phyloP scores from a whole-genome alignment of 1,140 invertebrate genomes.

The Anastrepha ludens region DNA sequence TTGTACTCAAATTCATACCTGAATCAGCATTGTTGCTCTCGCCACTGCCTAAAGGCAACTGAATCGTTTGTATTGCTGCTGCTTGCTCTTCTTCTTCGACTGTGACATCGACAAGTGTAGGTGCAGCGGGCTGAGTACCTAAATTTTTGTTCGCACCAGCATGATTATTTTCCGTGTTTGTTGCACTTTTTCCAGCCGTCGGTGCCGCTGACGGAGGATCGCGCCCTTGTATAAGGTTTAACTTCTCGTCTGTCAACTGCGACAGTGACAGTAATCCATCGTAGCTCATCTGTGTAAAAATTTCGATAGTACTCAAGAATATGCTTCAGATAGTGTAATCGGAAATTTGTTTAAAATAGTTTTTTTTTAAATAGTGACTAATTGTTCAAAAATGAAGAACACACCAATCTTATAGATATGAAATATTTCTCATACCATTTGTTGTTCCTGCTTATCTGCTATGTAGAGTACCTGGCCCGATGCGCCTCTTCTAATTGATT shows the following conservation, averaged over 20 bases:
- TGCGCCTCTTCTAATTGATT: background rate
- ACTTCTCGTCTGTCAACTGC: conserved; percentile 71
- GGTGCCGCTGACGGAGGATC: conserved; percentile 57
- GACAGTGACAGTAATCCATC: conserved; percentile 70
- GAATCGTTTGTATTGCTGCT: conserved; percentile 68
- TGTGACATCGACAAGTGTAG: conserved; percentile 60
- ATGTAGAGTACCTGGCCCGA: background rate
- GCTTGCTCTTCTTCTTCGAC: conserved; percentile 71
- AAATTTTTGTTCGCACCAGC: too few species aligned
- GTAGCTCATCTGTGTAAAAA: conserved; percentile 70
- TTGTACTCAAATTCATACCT: conserved; percentile 57
- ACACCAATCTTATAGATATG: conserved; percentile 8
- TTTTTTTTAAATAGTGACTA: background rate
- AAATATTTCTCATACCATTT: conserved; percentile 37
- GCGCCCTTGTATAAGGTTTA: conserved; percentile 62
- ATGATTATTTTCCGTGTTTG: conserved; percentile 7
- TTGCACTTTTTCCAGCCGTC: conserved; percentile 45
- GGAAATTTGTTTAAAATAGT: background rate
- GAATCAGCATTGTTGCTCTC: background rate
- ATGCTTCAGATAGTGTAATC: background rate
- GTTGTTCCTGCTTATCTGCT: conserved; percentile 7
- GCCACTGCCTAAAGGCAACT: conserved; percentile 54
- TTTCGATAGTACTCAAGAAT: conserved; percentile 11
- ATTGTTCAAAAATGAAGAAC: background rate
- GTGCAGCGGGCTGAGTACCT: background rate